These are phyloP conservation scores for Galerucella nymphaeae DNA, from an alignment of 2,888 invertebrate species.

Conservation along the genomic window DNA sequence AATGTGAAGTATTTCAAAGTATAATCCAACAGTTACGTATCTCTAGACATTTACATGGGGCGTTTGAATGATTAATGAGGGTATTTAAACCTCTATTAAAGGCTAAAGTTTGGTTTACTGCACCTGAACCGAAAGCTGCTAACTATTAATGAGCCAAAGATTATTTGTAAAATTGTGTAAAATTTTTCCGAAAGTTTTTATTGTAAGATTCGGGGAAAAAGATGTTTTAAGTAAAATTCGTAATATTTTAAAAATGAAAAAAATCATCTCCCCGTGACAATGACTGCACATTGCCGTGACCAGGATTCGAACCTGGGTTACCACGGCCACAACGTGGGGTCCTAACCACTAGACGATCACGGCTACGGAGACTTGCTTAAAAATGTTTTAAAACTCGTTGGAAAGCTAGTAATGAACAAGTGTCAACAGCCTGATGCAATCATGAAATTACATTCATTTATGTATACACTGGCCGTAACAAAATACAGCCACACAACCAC, in stretches of 20 bases:
- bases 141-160: slow-evolving; percentile 18
- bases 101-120: slow-evolving; percentile 54
- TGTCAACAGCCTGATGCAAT: no score
- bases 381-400: no score
- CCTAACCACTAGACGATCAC: slow-evolving; percentile 63
- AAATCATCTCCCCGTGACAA: neutral
- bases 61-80: slow-evolving; percentile 59
- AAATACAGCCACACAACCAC: no score
- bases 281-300: slow-evolving; percentile 63
- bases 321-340: slow-evolving; percentile 73
- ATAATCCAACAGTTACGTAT: neutral
- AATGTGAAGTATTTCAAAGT: neutral
- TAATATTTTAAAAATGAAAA: neutral
- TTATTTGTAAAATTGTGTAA: no score
- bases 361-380: slow-evolving; percentile 49
- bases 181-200: no score
- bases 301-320: slow-evolving; percentile 74
- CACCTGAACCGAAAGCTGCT: slow-evolving; percentile 51
- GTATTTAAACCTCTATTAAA: slow-evolving; percentile 57
- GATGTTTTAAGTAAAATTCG: neutral
- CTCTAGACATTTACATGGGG: slow-evolving; percentile 41
- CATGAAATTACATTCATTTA: no score
- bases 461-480: no score
- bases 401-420: no score
- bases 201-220: neutral